Percentiles rank a stretch among this genome's conserved stretches.
phyloP scores from a whole-genome alignment of 2,113 vertebrate species.

The Brachypodius melanocephalos region DNA sequence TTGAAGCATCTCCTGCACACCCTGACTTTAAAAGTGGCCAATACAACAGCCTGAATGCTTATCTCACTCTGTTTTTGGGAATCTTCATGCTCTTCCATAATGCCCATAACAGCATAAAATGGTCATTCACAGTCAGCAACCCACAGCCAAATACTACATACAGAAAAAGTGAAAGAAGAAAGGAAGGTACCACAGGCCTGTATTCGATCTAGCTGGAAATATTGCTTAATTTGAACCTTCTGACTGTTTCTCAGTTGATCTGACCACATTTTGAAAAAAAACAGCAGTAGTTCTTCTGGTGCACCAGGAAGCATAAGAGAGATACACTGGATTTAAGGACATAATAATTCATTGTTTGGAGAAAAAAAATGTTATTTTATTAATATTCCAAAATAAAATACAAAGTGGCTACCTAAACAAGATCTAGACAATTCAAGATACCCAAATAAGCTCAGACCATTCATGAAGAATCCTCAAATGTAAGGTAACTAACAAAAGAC shows the following conservation, averaged over 20 bases:
- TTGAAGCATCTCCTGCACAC: neutral
- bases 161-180: neutral
- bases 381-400: neutral
- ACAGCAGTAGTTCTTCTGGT: neutral
- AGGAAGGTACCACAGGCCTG: neutral
- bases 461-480: neutral
- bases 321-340: neutral
- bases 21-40: neutral
- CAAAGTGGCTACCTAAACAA: neutral
- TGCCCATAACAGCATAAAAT: rapidly evolving
- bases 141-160: neutral
- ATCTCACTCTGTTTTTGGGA: neutral
- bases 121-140: neutral
- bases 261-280: neutral
- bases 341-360: neutral
- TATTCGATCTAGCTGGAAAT: neutral
- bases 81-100: neutral
- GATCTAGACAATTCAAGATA: neutral
- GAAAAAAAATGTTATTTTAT: neutral
- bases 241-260: neutral
- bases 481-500: neutral
- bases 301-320: neutral
- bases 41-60: neutral
- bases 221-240: neutral
- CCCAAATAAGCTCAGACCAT: neutral